Conservation (phyloP, 2,113 vertebrate genomes). For the Charina bottae region DNA sequence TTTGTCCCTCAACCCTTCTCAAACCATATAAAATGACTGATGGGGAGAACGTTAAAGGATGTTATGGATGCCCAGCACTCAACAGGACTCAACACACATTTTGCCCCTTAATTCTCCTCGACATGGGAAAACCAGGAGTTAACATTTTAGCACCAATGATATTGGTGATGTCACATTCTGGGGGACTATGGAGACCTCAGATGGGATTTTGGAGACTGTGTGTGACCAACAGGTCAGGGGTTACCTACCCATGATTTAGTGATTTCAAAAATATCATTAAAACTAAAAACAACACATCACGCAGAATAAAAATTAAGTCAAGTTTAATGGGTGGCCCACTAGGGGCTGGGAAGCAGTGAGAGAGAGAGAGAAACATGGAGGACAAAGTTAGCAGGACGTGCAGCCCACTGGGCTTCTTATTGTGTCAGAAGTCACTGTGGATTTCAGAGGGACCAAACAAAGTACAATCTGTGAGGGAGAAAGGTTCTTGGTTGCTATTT, state of each 20-base stretch:
- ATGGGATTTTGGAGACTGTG: neutral
- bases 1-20: neutral
- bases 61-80: neutral
- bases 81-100: neutral
- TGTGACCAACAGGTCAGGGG: neutral
- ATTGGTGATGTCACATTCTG: neutral
- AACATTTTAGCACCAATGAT: neutral
- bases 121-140: neutral
- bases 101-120: neutral
- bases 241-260: neutral
- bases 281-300: neutral
- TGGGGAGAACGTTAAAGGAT: neutral
- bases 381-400: neutral
- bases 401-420: neutral
- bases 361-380: neutral
- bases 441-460: neutral
- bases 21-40: neutral
- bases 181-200: neutral
- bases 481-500: too few relatives aligned
- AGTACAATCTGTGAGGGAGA: neutral
- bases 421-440: neutral
- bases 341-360: neutral
- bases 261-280: neutral
- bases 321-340: neutral
- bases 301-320: neutral